Evolutionary conservation across 2,888 invertebrate species (phyloP), one percentile per base, ranked within the genome.

Genomic region (Eupithecia insigniata): DNA sequence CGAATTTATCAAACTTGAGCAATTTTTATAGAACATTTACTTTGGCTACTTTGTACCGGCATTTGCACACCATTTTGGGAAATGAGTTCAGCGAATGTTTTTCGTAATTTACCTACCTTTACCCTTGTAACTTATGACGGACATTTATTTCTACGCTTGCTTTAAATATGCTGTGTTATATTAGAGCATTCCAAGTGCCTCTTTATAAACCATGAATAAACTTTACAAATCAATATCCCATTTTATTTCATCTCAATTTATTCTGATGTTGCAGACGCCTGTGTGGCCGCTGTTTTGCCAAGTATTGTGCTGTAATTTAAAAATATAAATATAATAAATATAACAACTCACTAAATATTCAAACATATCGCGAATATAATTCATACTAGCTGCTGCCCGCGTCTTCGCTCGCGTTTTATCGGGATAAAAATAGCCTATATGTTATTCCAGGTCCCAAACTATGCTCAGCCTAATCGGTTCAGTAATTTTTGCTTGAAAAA

Each of bases 1-100:
- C 36, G 32, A 79, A 78, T 80, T 78, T 78, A 78, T 80, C 79
- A 80, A 80, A 78, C 72, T 77, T 67, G 65, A 55, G 69, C 69
- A 75, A 78, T 80, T 79, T 55, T 81, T 76, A 75, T 74, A 71
- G 74, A 73, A 66, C 70, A 75, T 76, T 73, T 71, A 71, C 76
- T 70, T 68, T 55, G 32, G 67, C n/a, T 65, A 65, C 34, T 43
- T 67, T 26, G 65, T 62, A 30, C 32, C 46, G 39, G 71, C 71
- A 70, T 70, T 68, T 60, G 51, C 67, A 46, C 60, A 65, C 67
- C 64, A 67, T 74, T 74, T 60, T 10, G 6, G 30, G 55, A 64
- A 64, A 71, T 46, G 58, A 67, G 32, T 60, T 68, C 61, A 62
- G 46, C 60, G 28, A 65, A 62, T 69, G 32, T 60, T 30, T 60